Percentiles rank a stretch among this genome's conserved stretches.
Evolutionary conservation across 2,113 vertebrate species (phyloP).

Genomic region (Pachyramphus minor): DNA sequence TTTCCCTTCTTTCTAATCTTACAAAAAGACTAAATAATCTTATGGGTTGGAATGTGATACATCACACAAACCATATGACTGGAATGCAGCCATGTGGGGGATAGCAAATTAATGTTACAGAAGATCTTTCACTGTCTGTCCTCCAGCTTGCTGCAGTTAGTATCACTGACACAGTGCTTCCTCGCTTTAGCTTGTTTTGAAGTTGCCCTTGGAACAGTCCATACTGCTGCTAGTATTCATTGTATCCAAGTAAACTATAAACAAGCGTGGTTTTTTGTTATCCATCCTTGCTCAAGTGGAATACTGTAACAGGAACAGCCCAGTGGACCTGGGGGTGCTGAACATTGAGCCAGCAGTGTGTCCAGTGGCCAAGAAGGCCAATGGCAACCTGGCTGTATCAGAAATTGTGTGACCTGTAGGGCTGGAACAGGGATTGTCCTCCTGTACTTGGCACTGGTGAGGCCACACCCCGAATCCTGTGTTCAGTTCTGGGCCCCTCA

Average conservation of each 20-base stretch:
- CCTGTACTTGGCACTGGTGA: neutral
- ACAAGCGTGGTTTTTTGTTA: neutral
- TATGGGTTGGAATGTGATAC: neutral
- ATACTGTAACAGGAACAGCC: neutral
- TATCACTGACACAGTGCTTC: neutral
- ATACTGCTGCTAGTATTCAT: neutral
- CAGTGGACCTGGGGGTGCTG: neutral
- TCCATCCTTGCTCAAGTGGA: neutral
- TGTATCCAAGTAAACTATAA: neutral
- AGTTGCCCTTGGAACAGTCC: neutral
- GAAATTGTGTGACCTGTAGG: neutral
- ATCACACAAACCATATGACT: neutral
- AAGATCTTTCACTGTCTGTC: neutral
- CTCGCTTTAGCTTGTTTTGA: neutral
- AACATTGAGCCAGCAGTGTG: neutral
- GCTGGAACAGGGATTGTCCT: neutral
- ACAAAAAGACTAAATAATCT: neutral
- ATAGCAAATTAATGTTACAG: rapidly evolving
- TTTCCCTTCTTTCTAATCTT: conserved; percentile 9
- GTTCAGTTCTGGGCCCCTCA: neutral
- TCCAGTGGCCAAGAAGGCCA: neutral
- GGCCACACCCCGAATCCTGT: neutral
- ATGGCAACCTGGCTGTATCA: neutral
- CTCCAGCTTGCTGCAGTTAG: neutral
- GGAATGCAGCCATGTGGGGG: neutral